Evolutionary conservation across 2,113 vertebrate species (phyloP).

Genomic region (Taxidea taxus): DNA sequence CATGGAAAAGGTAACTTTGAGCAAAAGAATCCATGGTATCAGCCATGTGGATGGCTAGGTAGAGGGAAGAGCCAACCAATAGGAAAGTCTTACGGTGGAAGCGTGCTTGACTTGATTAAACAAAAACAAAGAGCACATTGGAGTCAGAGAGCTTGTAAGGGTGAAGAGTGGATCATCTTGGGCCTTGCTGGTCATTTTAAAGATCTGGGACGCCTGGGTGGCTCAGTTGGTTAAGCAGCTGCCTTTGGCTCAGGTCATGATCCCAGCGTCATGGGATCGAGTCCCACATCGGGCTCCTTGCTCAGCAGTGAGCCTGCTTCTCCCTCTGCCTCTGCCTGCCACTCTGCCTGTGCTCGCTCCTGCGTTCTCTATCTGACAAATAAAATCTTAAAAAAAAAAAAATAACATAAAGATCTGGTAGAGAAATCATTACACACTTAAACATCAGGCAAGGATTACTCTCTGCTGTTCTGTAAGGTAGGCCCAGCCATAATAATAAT

Average conservation of each 20-base stretch:
- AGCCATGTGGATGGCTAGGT: not conserved
- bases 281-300: too few relatives aligned
- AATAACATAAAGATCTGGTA: too few relatives aligned
- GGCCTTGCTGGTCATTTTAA: not conserved
- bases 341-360: too few relatives aligned
- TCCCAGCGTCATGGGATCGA: too few relatives aligned
- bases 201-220: too few relatives aligned
- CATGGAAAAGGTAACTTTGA: not conserved
- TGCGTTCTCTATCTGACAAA: too few relatives aligned
- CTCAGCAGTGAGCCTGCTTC: too few relatives aligned
- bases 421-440: not conserved
- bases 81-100: not conserved
- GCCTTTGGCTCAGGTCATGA: too few relatives aligned
- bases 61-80: too few relatives aligned
- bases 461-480: not conserved
- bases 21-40: not conserved
- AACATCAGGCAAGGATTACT: not conserved
- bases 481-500: not conserved
- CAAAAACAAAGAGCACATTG: not conserved
- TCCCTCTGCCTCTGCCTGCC: too few relatives aligned
- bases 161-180: not conserved
- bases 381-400: too few relatives aligned
- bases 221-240: too few relatives aligned
- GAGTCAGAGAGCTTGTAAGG: not conserved
- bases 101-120: not conserved